Conservation (phyloP, 2,888 invertebrate species). For the Taenaris catops region DNA sequence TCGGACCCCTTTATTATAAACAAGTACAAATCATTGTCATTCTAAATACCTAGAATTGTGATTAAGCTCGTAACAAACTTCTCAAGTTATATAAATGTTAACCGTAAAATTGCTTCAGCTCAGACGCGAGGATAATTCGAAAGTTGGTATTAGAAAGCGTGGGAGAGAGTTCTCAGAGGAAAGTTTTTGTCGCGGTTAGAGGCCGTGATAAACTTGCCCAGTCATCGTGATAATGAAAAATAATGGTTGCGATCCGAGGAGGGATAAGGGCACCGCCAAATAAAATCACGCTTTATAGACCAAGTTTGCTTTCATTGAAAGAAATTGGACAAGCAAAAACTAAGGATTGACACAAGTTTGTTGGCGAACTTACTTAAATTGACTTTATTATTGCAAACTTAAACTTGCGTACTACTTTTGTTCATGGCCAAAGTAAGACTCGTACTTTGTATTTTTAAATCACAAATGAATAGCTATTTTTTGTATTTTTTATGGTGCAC, state of each 20-base stretch:
- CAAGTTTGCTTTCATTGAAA: constrained; percentile 56
- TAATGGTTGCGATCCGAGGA: constrained; percentile 56
- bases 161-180: constrained; percentile 21
- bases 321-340: constrained; percentile 42
- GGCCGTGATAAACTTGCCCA: constrained; percentile 49
- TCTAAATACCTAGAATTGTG: constrained; percentile 3
- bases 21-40: constrained; percentile 4
- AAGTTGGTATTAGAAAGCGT: constrained; percentile 24
- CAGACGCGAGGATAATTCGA: constrained; percentile 27
- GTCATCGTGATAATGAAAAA: constrained; percentile 60
- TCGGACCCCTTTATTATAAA: no score
- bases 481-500: no score
- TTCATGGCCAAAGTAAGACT: no score
- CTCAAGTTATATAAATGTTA: constrained; percentile 16
- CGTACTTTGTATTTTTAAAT: no score
- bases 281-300: constrained; percentile 58
- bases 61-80: constrained; percentile 4
- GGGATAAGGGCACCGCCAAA: constrained; percentile 51
- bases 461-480: no score
- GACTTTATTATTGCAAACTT: constrained; percentile 45
- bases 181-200: constrained; percentile 34
- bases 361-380: constrained; percentile 45
- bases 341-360: constrained; percentile 37
- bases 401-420: no score
- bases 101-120: constrained; percentile 22